A percentile compares a stretch with the other conserved stretches of the same genome.
Conservation (phyloP, 2,888 invertebrate species). For the Byasa hedistus region DNA sequence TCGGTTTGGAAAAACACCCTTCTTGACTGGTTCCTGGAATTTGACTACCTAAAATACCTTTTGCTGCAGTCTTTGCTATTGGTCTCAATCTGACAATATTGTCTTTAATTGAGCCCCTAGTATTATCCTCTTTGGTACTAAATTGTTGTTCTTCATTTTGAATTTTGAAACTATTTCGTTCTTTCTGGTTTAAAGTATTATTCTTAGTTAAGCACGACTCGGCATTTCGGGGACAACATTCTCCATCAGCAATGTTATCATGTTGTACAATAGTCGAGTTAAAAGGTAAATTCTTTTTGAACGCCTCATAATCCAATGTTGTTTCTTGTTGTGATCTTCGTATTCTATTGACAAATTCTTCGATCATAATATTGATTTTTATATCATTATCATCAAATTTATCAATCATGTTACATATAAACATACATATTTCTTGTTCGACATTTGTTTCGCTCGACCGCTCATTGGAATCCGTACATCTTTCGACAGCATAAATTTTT, state of each 20-base stretch:
- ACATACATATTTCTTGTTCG: conserved; percentile 36
- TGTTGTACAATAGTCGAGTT: conserved; percentile 30
- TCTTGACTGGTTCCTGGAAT: conserved; percentile 38
- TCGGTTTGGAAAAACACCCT: not conserved
- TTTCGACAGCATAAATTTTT: conserved; percentile 54
- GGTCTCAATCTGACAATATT: conserved; percentile 12
- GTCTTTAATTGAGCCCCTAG: not conserved
- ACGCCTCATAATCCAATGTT: conserved; percentile 33
- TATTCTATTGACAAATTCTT: conserved; percentile 40
- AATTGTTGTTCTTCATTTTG: not conserved
- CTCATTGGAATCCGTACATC: conserved; percentile 30
- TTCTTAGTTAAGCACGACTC: not conserved
- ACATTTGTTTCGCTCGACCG: conserved; percentile 11
- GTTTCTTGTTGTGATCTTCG: conserved; percentile 35
- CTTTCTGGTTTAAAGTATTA: conserved; percentile 1
- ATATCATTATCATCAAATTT: conserved; percentile 39
- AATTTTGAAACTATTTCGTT: conserved; percentile 7
- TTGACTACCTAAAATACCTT: conserved; percentile 38
- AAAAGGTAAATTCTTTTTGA: conserved; percentile 36
- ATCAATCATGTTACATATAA: conserved; percentile 36
- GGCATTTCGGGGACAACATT: not conserved
- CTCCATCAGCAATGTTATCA: not conserved
- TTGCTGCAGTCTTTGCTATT: conserved; percentile 30
- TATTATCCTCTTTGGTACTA: not conserved
- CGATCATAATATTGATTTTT: conserved; percentile 46